Evolutionary conservation across 2,888 invertebrate species (phyloP).

Genomic region (Aspidiotus destructor): DNA sequence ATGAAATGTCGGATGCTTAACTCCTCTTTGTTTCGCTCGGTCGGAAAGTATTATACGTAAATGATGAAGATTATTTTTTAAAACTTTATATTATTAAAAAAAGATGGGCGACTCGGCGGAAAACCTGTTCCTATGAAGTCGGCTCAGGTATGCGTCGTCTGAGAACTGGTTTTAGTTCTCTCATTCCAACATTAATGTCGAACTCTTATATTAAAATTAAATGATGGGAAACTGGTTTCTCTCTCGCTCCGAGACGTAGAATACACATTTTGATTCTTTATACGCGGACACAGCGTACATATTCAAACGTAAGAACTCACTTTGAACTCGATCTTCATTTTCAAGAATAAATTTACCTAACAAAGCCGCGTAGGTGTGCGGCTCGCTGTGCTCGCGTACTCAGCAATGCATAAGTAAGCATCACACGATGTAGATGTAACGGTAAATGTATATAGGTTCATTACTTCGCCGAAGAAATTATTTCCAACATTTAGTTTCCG

Average conservation of each 20-base stretch:
- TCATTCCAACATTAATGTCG: constrained; percentile 22
- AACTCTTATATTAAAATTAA: constrained; percentile 29
- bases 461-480: too few species aligned
- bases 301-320: neutral
- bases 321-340: neutral
- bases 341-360: neutral
- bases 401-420: too few species aligned
- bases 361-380: constrained; percentile 1
- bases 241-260: constrained; percentile 10
- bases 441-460: too few species aligned
- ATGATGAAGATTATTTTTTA: neutral
- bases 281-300: neutral
- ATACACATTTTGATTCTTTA: constrained; percentile 9
- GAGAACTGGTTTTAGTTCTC: constrained; percentile 26
- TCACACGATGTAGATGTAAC: too few species aligned
- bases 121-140: constrained; percentile 22
- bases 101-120: constrained; percentile 12
- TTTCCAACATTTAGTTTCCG: too few species aligned
- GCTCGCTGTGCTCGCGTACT: too few species aligned
- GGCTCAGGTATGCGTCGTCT: constrained; percentile 30
- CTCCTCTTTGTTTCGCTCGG: neutral
- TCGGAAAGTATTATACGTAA: neutral
- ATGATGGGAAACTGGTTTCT: constrained; percentile 27
- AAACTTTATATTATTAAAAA: neutral
- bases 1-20: neutral